Conservation (phyloP, 2,797 vertebrate species). For the Syngnathus acus region DNA sequence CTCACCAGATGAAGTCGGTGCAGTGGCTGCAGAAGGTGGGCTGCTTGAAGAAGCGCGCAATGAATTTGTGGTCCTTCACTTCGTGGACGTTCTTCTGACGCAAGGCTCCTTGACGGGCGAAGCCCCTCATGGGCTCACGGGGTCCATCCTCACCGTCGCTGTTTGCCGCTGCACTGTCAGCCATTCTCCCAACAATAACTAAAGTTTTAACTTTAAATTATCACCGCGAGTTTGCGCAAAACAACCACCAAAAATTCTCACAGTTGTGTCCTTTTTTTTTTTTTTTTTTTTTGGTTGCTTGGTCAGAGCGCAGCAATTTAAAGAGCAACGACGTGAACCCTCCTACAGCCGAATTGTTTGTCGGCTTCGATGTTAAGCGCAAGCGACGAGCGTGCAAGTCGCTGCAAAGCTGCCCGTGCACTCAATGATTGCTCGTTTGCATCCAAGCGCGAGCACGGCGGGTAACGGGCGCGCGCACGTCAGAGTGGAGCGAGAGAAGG, state of each 20-base stretch:
- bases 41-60: slow-evolving; percentile 91
- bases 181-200: slow-evolving; percentile 35
- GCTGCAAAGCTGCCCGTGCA: neutral
- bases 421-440: slow-evolving; percentile 1
- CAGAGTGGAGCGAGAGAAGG: neutral
- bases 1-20: slow-evolving; percentile 96
- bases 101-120: slow-evolving; percentile 87
- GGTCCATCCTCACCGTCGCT: slow-evolving; percentile 78
- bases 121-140: slow-evolving; percentile 69
- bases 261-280: too few relatives aligned
- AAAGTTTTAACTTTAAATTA: neutral
- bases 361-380: neutral
- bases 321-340: neutral
- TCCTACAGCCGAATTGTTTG: neutral
- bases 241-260: too few relatives aligned
- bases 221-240: neutral
- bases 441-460: neutral
- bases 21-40: slow-evolving; percentile 96
- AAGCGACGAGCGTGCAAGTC: neutral
- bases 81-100: slow-evolving; percentile 94
- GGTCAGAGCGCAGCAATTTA: neutral
- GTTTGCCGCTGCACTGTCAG: slow-evolving; percentile 61
- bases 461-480: neutral
- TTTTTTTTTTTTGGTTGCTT: neutral
- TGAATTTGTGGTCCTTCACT: slow-evolving; percentile 93